phyloP scores from a whole-genome alignment of 2,888 invertebrate genomes.

The Belgica antarctica region DNA sequence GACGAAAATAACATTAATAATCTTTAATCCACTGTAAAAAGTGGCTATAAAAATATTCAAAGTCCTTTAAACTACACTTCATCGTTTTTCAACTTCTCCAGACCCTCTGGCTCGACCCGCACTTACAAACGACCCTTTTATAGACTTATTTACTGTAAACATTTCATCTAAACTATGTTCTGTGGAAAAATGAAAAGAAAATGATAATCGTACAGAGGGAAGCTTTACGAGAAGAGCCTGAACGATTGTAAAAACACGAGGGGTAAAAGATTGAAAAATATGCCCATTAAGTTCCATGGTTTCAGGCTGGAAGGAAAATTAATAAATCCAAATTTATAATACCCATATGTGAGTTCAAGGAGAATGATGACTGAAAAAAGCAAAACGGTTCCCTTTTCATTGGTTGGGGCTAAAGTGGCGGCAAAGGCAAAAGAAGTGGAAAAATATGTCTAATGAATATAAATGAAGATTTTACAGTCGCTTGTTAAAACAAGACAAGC shows the following conservation, averaged over 20 bases:
- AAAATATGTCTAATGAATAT: slow-evolving; percentile 14
- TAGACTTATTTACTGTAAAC: too few species aligned
- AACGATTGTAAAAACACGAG: not conserved
- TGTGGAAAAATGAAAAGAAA: not conserved
- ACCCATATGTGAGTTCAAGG: slow-evolving; percentile 19
- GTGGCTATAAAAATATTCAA: too few species aligned
- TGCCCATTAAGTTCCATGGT: slow-evolving; percentile 1
- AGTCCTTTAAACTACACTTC: too few species aligned
- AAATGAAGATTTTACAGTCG: not conserved
- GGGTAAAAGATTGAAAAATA: too few species aligned
- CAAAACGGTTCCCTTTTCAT: not conserved
- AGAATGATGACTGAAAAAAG: not conserved
- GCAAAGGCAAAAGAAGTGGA: not conserved
- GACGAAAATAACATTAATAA: too few species aligned
- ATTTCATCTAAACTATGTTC: too few species aligned
- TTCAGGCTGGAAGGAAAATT: slow-evolving; percentile 11
- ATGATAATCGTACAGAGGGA: not conserved
- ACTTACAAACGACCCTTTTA: too few species aligned
- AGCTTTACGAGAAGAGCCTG: not conserved
- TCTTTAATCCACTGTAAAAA: too few species aligned
- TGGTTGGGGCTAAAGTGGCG: not conserved
- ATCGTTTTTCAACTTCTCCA: too few species aligned
- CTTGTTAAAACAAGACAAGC: not conserved
- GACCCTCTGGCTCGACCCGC: too few species aligned
- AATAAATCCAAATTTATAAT: slow-evolving; percentile 24